Base-by-base conservation (phyloP, 2,888 invertebrate genomes). In the Drosophila ustulata region DNA sequence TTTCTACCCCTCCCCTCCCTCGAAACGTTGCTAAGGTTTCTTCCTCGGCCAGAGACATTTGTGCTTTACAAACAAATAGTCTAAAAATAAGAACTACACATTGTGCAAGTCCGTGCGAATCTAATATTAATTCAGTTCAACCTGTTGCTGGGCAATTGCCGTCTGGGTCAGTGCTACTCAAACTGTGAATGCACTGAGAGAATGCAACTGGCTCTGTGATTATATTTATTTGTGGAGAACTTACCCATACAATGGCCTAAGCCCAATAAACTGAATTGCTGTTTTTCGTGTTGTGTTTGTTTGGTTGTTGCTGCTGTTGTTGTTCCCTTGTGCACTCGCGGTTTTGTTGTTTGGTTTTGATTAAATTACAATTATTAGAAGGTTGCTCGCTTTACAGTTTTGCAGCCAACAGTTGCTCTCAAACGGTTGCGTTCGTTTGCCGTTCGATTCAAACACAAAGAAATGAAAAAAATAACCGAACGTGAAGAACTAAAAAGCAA, bases 211-310 rank as follows among this genome's bases (percentile, higher is more conserved):
- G 5, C 32, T 34, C 11, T 50, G 13, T 55, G n/a, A n/a, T 50
- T 7, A 8, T 28, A 53, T 51, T 32, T 62, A 57, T 9, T 25
- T 70, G 50, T 53, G 13, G 59, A 25, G 50, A 50, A 93, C 93
- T 93, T 91, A 93, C 93, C 93, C 93, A 93, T 93, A 93, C 93
- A 93, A 93, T 89, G 93, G 91, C 92, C 91, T 92, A 92, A 91
- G 92, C 92, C 91, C 91, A 91, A 92, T 90, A 89, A 86, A 88
- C 82, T 84, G 90, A 89, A 77, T 89, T 89, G 70, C 81, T 78
- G 64, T 65, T 69, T 49, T 72, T 76, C 49, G 69, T 56, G 64
- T 64, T 8, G 13, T 70, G 46, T 62, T 62, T 5, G 37, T 53
- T 30, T 30, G 30, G n/a, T 37, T 34, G n/a, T 34, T 37, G 37